phyloP scores from a whole-genome alignment of 2,797 vertebrate genomes.

The Falco peregrinus region DNA sequence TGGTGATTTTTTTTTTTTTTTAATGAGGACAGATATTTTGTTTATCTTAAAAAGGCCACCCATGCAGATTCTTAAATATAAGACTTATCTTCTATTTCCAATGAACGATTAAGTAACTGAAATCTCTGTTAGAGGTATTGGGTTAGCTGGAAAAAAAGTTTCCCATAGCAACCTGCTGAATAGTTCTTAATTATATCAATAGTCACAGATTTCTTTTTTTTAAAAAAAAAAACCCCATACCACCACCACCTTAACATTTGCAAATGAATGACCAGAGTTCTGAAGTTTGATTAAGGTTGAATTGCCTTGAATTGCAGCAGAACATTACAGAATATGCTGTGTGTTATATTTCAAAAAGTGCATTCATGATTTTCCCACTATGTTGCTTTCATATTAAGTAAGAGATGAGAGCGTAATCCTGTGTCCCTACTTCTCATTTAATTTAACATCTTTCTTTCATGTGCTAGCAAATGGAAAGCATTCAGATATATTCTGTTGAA shows the following conservation, averaged over 20 bases:
- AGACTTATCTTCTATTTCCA: not conserved
- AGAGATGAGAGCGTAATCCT: not conserved
- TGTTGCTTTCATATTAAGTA: slow-evolving; percentile 11
- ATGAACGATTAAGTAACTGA: not conserved
- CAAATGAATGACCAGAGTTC: slow-evolving; percentile 1
- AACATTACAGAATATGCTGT: not conserved
- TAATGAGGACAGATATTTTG: not conserved
- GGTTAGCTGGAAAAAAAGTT: not conserved
- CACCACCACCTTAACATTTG: not conserved
- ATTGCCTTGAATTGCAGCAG: not conserved
- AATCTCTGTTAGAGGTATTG: not conserved
- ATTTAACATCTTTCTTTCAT: not conserved
- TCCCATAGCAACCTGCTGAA: slow-evolving; percentile 5
- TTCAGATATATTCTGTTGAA: slow-evolving; percentile 20
- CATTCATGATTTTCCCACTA: not conserved
- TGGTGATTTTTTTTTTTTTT: not conserved
- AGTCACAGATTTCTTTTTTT: not conserved
- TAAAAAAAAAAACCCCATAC: not conserved
- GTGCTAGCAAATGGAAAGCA: slow-evolving; percentile 20
- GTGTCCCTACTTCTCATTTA: slow-evolving; percentile 3
- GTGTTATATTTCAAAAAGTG: not conserved
- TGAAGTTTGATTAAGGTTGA: slow-evolving; percentile 20
- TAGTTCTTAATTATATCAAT: slow-evolving; percentile 19
- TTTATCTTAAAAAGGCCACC: not conserved
- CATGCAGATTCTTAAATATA: not conserved